Evolutionary conservation across 2,888 invertebrate genomes (phyloP).

Genomic region (Syrphus vitripennis): DNA sequence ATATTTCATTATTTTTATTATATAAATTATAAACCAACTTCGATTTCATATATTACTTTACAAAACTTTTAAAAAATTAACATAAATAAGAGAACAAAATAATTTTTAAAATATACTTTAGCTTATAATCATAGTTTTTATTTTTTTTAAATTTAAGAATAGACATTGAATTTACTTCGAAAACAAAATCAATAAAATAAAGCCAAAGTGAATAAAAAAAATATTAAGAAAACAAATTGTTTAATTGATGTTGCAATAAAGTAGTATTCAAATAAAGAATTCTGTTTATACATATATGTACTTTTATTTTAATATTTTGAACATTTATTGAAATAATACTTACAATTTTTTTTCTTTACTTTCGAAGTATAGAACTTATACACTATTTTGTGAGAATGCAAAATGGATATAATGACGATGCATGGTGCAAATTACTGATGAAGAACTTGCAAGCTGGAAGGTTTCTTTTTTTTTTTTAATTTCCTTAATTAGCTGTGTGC

Average conservation of each 20-base stretch:
- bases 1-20: conserved; percentile 8
- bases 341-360: conserved; percentile 47
- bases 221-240: background rate
- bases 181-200: background rate
- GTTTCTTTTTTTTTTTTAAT: background rate
- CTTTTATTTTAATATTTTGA: background rate
- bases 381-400: conserved; percentile 35
- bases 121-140: background rate
- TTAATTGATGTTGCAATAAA: background rate
- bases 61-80: background rate
- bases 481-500: background rate
- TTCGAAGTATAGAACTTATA: conserved; percentile 58
- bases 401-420: conserved; percentile 26
- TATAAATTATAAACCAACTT: conserved; percentile 49
- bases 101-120: background rate
- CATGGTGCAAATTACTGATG: background rate
- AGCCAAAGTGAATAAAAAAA: background rate
- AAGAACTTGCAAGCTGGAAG: conserved; percentile 29
- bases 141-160: background rate
- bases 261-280: background rate
- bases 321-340: conserved; percentile 54
- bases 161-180: background rate
- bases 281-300: background rate
- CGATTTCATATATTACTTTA: background rate
- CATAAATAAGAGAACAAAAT: background rate